Evolutionary conservation across 2,888 invertebrate species (phyloP), one percentile per base, ranked within the genome.

Genomic region (Rotaria magnacalcarata): DNA sequence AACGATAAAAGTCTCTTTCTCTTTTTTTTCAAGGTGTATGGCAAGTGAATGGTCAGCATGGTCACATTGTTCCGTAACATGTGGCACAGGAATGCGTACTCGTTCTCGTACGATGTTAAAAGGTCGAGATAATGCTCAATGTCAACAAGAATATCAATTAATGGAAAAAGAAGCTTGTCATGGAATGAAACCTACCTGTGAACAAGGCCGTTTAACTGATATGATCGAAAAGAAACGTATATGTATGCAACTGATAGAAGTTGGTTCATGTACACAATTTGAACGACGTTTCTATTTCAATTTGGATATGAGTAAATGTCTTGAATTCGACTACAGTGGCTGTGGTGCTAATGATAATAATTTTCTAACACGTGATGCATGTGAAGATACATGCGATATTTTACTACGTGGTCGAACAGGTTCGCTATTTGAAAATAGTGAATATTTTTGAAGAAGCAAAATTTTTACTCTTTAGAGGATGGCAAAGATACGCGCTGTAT

Each of bases 11-110:
- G 10, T 21, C 5, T 1, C 3, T 34, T 34, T 34, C 34, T 34
- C 34, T 7, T 47, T 47, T 8, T 4, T 52, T 24, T 47, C 6
- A n/a, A 80, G 80, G 80, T 80, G 80, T 47, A 80, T 80, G 80
- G 92, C 95, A 89, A 93, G 94, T 4, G 93, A 93, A 84, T 96
- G 96, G 96, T 93, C 95, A 52, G 93, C 93, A 85, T 96, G 96
- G 96, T 93, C 94, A 47, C 92, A 93, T 1, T 96, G 96, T 91
- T 95, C 94, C 89, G 94, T 93, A 10, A 92, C 93, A 27, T 96
- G 96, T 91, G 96, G 96, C 47, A 89, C 92, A 21, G 96, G 95
- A 41, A 89, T 89, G 86, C 88, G 88, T 85, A 89, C 89, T 87
- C 87, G 90, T 74, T 89, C 89, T 89, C 88, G 90, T 11, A 89